These are phyloP conservation scores for Leptinotarsa peninsularis DNA, from an alignment of 2,888 invertebrate species.

Conservation along the genomic window DNA sequence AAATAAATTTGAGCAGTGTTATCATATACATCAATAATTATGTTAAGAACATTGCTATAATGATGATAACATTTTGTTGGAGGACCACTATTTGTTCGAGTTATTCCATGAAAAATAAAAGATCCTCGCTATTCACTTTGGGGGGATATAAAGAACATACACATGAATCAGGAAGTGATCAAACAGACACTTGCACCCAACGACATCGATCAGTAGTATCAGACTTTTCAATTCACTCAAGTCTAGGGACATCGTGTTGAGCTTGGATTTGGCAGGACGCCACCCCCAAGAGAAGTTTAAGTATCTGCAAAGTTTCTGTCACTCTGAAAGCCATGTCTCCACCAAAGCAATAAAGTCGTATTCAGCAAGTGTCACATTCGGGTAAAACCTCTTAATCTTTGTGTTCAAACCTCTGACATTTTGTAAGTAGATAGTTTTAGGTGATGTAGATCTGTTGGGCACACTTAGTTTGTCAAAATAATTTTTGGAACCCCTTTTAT, in stretches of 20 bases:
- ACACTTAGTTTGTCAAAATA: not conserved
- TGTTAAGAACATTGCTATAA: not conserved
- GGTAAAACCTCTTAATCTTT: not conserved
- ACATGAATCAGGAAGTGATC: too few relatives aligned
- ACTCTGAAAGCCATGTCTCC: not conserved
- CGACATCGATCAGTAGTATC: too few relatives aligned
- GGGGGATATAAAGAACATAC: too few relatives aligned
- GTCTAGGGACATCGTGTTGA: too few relatives aligned
- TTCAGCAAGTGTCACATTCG: not conserved
- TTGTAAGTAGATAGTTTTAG: constrained; percentile 1
- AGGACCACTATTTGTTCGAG: not conserved
- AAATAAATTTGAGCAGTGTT: not conserved
- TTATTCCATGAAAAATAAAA: not conserved
- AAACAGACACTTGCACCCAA: too few relatives aligned
- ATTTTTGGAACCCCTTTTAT: not conserved
- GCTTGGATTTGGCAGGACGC: not conserved
- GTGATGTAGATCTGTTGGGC: constrained; percentile 2
- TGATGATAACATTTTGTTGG: not conserved
- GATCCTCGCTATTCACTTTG: not conserved
- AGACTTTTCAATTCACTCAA: too few relatives aligned
- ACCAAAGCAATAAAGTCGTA: not conserved
- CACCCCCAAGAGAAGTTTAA: not conserved
- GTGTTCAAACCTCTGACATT: not conserved
- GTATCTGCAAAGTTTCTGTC: constrained; percentile 3
- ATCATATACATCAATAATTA: not conserved